Base-by-base conservation (phyloP, 2,888 invertebrate species). In the Zygogramma bicolorata region DNA sequence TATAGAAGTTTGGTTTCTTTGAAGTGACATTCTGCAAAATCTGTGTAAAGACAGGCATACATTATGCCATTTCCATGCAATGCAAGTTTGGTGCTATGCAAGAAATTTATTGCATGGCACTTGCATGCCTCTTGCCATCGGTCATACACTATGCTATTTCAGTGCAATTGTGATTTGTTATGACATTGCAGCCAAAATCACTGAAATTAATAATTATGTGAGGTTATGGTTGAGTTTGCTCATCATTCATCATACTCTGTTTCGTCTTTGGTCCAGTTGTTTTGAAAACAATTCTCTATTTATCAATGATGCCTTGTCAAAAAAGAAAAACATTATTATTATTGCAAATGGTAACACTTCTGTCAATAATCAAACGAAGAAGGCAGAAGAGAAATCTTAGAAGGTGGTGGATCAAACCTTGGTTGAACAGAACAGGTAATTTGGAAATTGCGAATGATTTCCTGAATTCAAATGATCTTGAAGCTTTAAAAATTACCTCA, bases 401-500 rank as follows among this genome's bases (percentile, higher is more conserved):
- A 34, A 34, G 34, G 34, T 34, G 34, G 34, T 34, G 34, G 34
- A 34, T 34, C 34, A 34, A 34, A 34, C 34, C 34, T 34, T 34
- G 34, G 34, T 34, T 34, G 5, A 34, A 34, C 5, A 34, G 34
- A 34, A 34, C 34, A 34, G 34, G 34, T 34, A 34, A 34, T 34
- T 34, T 34, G 34, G 34, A 34, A 34, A 34, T 34, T 10, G 34
- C 5, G 10, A 5, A 34, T 34, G 34, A 34, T 34, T 34, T 34
- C 34, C 34, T 34, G 34, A 34, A 34, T 34, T 34, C 34, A 2
- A 34, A 34, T 34, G 34, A 34, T 34, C 34, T 10, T 34, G 34
- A 34, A 34, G 34, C 34, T 34, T 34, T 34, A 3, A 34, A 34
- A 34, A 34, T 34, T 34, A 34, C 68, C 40, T 71, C 20, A 68